Base-by-base conservation (phyloP, 2,797 vertebrate species). In the Gephyroberyx darwinii region DNA sequence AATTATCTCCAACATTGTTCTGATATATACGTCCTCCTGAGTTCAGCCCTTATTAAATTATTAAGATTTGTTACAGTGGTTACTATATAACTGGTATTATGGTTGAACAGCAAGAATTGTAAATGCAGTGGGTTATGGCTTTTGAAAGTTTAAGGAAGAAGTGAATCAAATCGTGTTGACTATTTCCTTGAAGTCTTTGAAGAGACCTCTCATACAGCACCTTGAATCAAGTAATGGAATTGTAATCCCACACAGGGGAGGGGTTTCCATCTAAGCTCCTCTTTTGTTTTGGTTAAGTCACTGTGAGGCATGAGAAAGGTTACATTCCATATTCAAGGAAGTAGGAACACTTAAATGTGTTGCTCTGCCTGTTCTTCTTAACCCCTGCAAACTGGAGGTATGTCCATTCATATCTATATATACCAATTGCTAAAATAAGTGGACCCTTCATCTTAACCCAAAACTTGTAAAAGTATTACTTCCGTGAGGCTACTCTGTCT, bases 261-360 rank as follows among this genome's bases (percentile, higher is more conserved):
- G 35, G 9, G 56, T 3, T 31, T 16, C 13, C 43, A 43, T 9
- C n/a, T n/a, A 39, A 47, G 14, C 16, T 41, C 26, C 45, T 75
- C 5, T 60, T 75, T 33, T 20, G 66, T 43, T 64, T 20, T 70
- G 81, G 20, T 79, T 88, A 58, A 77, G 20, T 54, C 9, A 58
- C 47, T 43, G 8, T 30, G 19, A 6, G 0, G 22, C 52, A 55
- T 43, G 33, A 59, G 68, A 75, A 74, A 26, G 69, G 71, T 77
- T 52, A 78, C 83, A 89, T 90, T 90, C 81, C 71, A 86, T 17
- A 2, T 52, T 80, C 56, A 86, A 91, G 91, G 90, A 92, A 91
- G 83, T 76, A 89, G 74, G 71, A 87, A 82, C 52, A 64, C 26
- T 37, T 63, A 78, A 82, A 83, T 75, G 22, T 19, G 31, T 75